Base-by-base conservation (phyloP, 2,113 vertebrate genomes). In the Morone chrysops region DNA sequence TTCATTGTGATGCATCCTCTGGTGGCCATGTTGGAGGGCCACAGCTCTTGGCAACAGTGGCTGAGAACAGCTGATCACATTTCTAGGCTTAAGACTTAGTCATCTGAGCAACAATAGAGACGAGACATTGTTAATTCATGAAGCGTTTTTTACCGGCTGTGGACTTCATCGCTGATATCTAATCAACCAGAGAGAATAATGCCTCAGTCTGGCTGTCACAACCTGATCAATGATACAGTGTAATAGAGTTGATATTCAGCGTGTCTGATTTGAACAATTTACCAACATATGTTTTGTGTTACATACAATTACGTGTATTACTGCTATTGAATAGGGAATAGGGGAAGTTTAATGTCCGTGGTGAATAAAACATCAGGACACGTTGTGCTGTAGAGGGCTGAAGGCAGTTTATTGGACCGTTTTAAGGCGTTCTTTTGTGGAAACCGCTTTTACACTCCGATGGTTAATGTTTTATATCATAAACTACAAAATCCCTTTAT, bases 31-130 rank as follows among this genome's bases (percentile, higher is more conserved):
- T 31, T 78, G 38, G 31, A 74, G 60, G 77, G 59, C 59, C 31
- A 18, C 53, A 31, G 41, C 74, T 78, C 79, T 56, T 83, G 87
- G 62, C 54, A 75, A 79, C 84, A 14, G 60, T 8, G 48, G 16
- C 57, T 3, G 13, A 53, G 53, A 82, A 76, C 88, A 87, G 70
- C 81, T 87, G 80, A 81, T 88, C 81, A 66, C 77, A 70, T 90
- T 67, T 87, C 86, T 43, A 6, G 62, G 81, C 53, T 83, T n/a
- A 61, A 82, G 54, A 61, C 48, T 68, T 65, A 5, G 73, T 79
- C 74, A 82, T 72, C 81, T 50, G 40, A 67, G 73, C 80, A 70
- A 85, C 61, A 75, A 70, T 65, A 22, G 72, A 75, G 59, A 41
- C 22, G 50, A 36, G n/a, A 41, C 80, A 76, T 91, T 69, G 57